Percentiles rank a stretch among this genome's conserved stretches.
phyloP scores from a whole-genome alignment of 2,113 vertebrate species.

The Epinephelus moara region DNA sequence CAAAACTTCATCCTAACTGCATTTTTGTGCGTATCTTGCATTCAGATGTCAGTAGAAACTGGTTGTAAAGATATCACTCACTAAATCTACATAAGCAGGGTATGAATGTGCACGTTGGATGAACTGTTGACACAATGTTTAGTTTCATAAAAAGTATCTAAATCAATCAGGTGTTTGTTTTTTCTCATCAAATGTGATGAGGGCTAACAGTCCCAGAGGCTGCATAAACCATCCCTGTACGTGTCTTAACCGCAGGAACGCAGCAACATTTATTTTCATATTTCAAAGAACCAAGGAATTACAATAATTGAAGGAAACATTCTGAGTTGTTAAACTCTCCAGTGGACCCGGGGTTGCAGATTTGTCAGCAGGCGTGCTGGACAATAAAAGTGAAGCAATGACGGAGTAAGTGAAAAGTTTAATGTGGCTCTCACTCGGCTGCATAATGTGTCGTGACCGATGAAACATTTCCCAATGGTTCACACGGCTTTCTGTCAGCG shows the following conservation, averaged over 20 bases:
- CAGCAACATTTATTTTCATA: constrained; percentile 74
- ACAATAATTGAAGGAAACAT: constrained; percentile 82
- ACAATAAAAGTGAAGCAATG: constrained; percentile 83
- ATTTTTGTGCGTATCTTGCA: constrained; percentile 9
- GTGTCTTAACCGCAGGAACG: constrained; percentile 33
- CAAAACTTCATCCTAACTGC: background rate
- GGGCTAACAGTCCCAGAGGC: constrained; percentile 54
- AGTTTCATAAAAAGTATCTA: constrained; percentile 43
- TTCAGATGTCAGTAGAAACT: constrained; percentile 18
- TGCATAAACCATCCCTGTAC: constrained; percentile 42
- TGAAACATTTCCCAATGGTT: constrained; percentile 85
- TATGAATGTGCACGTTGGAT: constrained; percentile 12
- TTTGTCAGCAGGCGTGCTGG: constrained; percentile 76
- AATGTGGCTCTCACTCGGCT: constrained; percentile 81
- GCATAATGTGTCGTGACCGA: constrained; percentile 84
- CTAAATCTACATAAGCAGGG: constrained; percentile 17
- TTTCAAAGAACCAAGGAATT: constrained; percentile 73
- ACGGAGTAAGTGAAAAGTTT: constrained; percentile 84
- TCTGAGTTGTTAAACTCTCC: constrained; percentile 79
- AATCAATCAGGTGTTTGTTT: constrained; percentile 71
- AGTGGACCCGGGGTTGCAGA: constrained; percentile 70
- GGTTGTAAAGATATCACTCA: constrained; percentile 46
- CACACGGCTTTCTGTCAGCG: constrained; percentile 82
- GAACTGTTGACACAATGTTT: constrained; percentile 55
- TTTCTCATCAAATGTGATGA: constrained; percentile 64